Evolutionary conservation across 2,113 vertebrate species (phyloP).

Genomic region (Pachypanchax playfairii): DNA sequence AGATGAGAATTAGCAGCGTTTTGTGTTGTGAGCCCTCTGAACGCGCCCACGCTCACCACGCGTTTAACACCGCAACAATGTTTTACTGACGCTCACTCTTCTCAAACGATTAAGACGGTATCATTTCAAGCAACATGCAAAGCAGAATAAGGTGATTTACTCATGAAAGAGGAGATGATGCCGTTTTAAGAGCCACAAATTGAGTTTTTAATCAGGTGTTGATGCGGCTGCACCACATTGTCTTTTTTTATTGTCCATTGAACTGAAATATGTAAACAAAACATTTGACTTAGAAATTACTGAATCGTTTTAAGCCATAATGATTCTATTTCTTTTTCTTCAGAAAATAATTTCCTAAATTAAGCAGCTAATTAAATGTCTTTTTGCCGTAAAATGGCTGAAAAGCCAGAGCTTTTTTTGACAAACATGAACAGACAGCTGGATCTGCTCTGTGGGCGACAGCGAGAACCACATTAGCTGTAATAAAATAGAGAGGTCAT

Average conservation of each 20-base stretch:
- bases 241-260: too few relatives aligned
- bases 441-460: conserved; percentile 31
- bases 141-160: too few relatives aligned
- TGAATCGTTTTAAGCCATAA: not conserved
- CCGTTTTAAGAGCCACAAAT: too few relatives aligned
- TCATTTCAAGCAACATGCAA: too few relatives aligned
- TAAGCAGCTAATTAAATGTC: not conserved
- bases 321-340: not conserved
- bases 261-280: not conserved
- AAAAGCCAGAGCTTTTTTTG: conserved; percentile 5
- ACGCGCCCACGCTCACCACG: conserved; percentile 55
- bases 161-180: too few relatives aligned
- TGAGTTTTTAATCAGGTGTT: too few relatives aligned
- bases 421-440: conserved; percentile 34
- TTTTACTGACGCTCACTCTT: too few relatives aligned
- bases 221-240: too few relatives aligned
- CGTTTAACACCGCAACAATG: not conserved
- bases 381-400: conserved; percentile 12
- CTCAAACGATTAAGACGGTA: too few relatives aligned
- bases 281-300: not conserved
- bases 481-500: conserved; percentile 34
- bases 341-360: not conserved
- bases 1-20: conserved; percentile 37
- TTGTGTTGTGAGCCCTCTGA: conserved; percentile 63
- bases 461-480: conserved; percentile 32